Evolutionary conservation across 1,140 invertebrate genomes (phyloP).

Genomic region (Anastrepha ludens): DNA sequence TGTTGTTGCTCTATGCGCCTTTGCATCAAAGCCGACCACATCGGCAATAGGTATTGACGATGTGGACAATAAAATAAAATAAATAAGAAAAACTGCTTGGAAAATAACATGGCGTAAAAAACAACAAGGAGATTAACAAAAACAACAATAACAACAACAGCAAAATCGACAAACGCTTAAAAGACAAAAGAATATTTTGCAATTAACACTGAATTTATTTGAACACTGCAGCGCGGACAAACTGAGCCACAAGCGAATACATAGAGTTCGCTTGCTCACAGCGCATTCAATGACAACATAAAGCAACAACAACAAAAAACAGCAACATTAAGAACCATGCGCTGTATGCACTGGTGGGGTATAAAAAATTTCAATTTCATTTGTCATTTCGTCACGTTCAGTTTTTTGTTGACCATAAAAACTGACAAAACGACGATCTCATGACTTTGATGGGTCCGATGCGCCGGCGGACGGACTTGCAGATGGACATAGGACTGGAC

Average conservation of each 20-base stretch:
- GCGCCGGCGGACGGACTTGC: background rate
- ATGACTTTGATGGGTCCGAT: constrained; percentile 67
- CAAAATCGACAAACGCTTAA: constrained; percentile 17
- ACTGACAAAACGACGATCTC: constrained; percentile 56
- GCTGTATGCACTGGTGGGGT: background rate
- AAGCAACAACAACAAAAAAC: background rate
- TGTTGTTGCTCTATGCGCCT: background rate
- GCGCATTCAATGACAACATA: constrained; percentile 40
- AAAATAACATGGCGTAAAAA: background rate
- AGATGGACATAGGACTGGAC: background rate
- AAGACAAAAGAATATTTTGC: constrained; percentile 37
- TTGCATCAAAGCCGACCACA: constrained; percentile 13
- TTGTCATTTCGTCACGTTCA: constrained; percentile 66
- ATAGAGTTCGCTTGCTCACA: background rate
- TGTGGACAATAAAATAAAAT: background rate
- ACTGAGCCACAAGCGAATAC: background rate
- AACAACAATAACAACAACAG: background rate
- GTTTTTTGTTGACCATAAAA: constrained; percentile 62
- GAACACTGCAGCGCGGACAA: background rate
- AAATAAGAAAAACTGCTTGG: background rate
- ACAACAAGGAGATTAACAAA: background rate
- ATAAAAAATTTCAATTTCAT: constrained; percentile 68
- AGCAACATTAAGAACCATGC: background rate
- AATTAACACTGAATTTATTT: constrained; percentile 41
- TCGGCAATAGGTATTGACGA: background rate